Conservation (phyloP, 1,140 invertebrate genomes). For the Zaprionus inermis region DNA sequence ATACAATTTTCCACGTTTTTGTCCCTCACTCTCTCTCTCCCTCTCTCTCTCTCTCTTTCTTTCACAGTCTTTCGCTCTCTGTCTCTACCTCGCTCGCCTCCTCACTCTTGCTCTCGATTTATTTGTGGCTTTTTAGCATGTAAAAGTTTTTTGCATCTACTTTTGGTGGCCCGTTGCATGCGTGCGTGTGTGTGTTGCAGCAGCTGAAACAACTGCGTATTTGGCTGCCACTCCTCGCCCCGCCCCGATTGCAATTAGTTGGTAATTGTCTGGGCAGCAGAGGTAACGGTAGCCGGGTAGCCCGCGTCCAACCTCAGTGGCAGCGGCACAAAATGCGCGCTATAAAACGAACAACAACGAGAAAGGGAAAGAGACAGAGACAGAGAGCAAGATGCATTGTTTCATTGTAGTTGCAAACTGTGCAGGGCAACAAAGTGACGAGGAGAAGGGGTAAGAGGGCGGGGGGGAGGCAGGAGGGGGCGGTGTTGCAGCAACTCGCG, state of each 20-base stretch:
- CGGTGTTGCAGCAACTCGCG: constrained; percentile 14
- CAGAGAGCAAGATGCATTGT: constrained; percentile 15
- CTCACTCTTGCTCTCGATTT: constrained; percentile 10
- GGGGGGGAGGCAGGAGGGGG: neutral
- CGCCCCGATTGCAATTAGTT: constrained; percentile 43
- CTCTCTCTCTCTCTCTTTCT: neutral
- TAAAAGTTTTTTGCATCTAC: constrained; percentile 31
- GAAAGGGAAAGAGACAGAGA: constrained; percentile 3
- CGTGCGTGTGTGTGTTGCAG: constrained; percentile 8
- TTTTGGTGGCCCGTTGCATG: neutral
- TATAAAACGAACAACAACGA: constrained; percentile 45
- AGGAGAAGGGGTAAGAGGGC: neutral
- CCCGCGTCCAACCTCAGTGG: constrained; percentile 32
- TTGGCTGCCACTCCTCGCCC: neutral
- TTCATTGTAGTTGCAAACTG: constrained; percentile 24
- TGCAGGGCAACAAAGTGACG: constrained; percentile 56
- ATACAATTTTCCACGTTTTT: constrained; percentile 30
- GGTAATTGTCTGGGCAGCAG: constrained; percentile 54
- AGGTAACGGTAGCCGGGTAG: constrained; percentile 12
- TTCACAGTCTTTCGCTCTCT: neutral
- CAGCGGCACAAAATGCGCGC: constrained; percentile 39
- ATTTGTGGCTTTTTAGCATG: neutral
- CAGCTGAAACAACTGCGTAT: constrained; percentile 33
- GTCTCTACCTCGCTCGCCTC: neutral
- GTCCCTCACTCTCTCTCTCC: neutral